These are phyloP conservation scores for Wasmannia auropunctata DNA, from an alignment of 1,140 invertebrate species.

Conservation along the genomic window DNA sequence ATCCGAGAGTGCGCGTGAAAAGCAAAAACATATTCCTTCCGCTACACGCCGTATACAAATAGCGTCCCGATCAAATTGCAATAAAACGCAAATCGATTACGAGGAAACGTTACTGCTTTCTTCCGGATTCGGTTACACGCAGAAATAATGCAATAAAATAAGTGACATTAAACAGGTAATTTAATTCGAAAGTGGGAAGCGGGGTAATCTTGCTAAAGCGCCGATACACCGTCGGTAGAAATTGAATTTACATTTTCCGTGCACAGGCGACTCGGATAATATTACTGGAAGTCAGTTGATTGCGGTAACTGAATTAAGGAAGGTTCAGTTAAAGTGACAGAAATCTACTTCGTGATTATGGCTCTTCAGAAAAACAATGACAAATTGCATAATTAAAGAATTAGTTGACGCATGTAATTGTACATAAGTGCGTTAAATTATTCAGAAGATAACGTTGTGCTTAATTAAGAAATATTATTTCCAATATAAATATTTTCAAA, in stretches of 20 bases:
- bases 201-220: neutral
- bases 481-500: neutral
- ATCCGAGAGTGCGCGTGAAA: neutral
- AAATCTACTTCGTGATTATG: constrained; percentile 18
- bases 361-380: neutral
- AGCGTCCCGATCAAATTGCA: constrained; percentile 1
- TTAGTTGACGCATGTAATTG: neutral
- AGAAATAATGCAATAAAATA: constrained; percentile 1
- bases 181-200: neutral
- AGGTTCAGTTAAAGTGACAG: neutral
- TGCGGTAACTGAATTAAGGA: neutral
- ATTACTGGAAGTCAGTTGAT: constrained; percentile 17
- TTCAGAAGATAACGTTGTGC: neutral
- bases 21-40: constrained; percentile 65
- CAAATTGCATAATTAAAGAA: neutral
- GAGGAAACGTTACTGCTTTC: neutral
- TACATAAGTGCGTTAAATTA: neutral
- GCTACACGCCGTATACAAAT: constrained; percentile 49
- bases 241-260: constrained; percentile 11
- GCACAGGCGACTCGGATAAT: neutral
- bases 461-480: neutral
- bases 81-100: constrained; percentile 20
- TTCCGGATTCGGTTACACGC: constrained; percentile 11
- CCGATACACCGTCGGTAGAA: neutral
- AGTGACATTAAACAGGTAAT: neutral